Evolutionary conservation across 23 tunicate genomes (phyloP), one percentile per base, ranked within the genome.

Genomic region (Phallusia fumigata): DNA sequence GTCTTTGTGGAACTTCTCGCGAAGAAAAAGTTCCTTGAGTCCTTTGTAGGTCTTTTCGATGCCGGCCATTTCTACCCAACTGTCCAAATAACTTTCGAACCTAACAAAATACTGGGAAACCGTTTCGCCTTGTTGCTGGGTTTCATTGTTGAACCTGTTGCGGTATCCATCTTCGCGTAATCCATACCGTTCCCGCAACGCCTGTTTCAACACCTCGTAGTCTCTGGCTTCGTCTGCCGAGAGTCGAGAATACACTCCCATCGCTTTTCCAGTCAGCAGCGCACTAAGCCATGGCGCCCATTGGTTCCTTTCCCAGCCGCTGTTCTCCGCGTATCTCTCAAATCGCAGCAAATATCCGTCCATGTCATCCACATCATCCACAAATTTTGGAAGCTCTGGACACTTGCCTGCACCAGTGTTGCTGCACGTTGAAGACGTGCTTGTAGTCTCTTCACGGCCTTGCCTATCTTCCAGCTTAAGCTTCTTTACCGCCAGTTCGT

Each of bases 71-170:
- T 72, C 76, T 72, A 72, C 32, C 76, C 76, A 72, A 72, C 32
- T 72, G 32, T 72, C 76, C 76, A 72, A 72, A 30, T 72, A 72
- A 30, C 32, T 72, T 72, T 72, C 76, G 76, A 72, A 72, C 32
- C 76, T 26, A 72, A 72, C 32, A 72, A 72, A 72, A 72, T 72
- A 72, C 76, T 72, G 76, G 32, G 76, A 72, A 72, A 72, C 76
- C 76, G 76, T 72, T 30, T 72, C 76, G 76, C 32, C 76, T 72
- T 72, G 76, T 72, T 72, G 76, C 76, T 72, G 76, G 76, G 31
- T 72, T n/a, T n/a, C n/a, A n/a, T n/a, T n/a, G n/a, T n/a, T n/a
- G n/a, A n/a, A n/a, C n/a, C n/a, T n/a, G n/a, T 30, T 72, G 31
- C 76, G 76, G 76, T 72, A 72, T 72, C 76, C 76, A 72, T 72